phyloP scores from a whole-genome alignment of 2,888 invertebrate genomes.

The Drosophila rubida region DNA sequence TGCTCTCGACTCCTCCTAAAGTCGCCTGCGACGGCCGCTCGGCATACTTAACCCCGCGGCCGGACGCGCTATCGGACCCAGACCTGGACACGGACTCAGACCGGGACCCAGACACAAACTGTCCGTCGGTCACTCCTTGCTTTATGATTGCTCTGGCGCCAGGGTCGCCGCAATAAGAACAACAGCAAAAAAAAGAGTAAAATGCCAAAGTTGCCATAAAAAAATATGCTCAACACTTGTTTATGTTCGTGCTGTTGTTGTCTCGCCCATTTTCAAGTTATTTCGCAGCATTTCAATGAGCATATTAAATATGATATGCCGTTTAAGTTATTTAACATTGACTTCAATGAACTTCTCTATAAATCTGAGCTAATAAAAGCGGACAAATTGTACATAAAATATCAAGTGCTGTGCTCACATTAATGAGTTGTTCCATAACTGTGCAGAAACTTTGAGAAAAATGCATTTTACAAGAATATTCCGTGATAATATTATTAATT shows the following conservation, averaged over 20 bases:
- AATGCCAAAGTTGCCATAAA: conserved; percentile 60
- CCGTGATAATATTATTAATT: no score
- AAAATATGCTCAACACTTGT: conserved; percentile 75
- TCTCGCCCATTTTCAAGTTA: conserved; percentile 29
- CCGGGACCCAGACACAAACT: not conserved
- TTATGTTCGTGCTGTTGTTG: conserved; percentile 45
- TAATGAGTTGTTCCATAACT: no score
- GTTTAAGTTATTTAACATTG: conserved; percentile 1
- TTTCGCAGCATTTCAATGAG: conserved; percentile 28
- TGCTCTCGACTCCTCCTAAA: conserved; percentile 29
- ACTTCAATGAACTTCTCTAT: not conserved
- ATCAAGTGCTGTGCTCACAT: not conserved
- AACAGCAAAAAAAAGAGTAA: conserved; percentile 18
- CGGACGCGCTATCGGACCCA: not conserved
- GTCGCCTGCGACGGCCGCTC: conserved; percentile 41
- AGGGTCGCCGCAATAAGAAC: conserved; percentile 31
- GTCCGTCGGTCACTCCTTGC: conserved; percentile 56
- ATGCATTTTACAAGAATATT: no score
- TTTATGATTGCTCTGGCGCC: conserved; percentile 71
- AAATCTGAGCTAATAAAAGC: conserved; percentile 1
- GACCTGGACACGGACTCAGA: not conserved
- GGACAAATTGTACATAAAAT: not conserved
- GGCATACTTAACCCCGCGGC: conserved; percentile 53
- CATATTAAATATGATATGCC: conserved; percentile 36
- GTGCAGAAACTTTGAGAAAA: no score